phyloP scores from a whole-genome alignment of 2,113 vertebrate genomes.

The Aspidoscelis tigris region DNA sequence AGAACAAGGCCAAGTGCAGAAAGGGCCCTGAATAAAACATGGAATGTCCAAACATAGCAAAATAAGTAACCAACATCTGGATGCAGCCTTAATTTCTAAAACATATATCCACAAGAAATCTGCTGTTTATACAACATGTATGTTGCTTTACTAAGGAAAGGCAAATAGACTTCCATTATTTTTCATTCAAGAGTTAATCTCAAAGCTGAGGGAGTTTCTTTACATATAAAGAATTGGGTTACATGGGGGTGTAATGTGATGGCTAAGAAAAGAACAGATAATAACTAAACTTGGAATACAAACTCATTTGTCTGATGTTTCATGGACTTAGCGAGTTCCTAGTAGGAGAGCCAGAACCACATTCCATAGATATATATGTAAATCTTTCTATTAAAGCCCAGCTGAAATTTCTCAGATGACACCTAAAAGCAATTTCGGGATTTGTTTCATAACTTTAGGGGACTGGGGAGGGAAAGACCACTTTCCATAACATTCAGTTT shows the following conservation, averaged over 20 bases:
- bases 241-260: not conserved
- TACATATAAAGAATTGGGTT: not conserved
- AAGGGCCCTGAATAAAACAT: too few species aligned
- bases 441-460: too few species aligned
- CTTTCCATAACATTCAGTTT: too few species aligned
- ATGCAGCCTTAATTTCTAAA: conserved; percentile 15
- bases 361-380: conserved; percentile 5
- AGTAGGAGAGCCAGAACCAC: conserved; percentile 10
- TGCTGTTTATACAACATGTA: conserved; percentile 21
- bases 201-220: too few species aligned
- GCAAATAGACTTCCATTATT: not conserved
- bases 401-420: not conserved
- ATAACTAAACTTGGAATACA: conserved; percentile 2
- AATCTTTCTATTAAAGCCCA: not conserved
- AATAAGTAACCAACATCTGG: too few species aligned
- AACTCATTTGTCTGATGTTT: not conserved
- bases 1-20: too few species aligned
- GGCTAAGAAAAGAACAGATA: not conserved
- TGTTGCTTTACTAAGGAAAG: not conserved
- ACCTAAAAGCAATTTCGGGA: too few species aligned
- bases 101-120: conserved; percentile 11
- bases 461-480: too few species aligned
- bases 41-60: too few species aligned
- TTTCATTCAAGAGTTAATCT: not conserved
- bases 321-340: conserved; percentile 5